Evolutionary conservation across 2,113 vertebrate species (phyloP), one percentile per base, ranked within the genome.

Genomic region (Pedionomus torquatus): DNA sequence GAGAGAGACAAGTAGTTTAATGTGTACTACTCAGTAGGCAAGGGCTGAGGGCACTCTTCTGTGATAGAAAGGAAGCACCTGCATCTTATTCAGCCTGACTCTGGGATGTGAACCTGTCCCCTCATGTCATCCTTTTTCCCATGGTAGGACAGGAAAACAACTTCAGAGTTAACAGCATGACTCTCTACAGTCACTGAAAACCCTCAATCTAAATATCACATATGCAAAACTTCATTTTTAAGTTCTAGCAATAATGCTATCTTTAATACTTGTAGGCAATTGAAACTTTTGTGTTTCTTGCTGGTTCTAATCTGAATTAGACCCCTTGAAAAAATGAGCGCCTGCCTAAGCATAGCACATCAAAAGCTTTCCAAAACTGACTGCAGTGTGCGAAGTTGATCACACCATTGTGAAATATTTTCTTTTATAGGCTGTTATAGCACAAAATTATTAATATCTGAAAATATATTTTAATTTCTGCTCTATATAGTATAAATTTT

Each of bases 1-100:
- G 41, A 84, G 44, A 31, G 41, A 63, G 19, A 57, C 20, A 57
- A 28, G 30, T 15, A 49, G 43, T 37, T 86, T 23, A n/a, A 46
- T 6, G 21, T 0, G 0, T 49, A 44, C 43, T 18, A 46, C 21
- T 25, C 9, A 9, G 18, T 49, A 57, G 44, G 20, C 0, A 1
- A 65, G 70, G 21, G 23, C 51, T 91, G 39, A 69, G 54, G 74
- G 33, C 39, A 26, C 23, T 81, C 41, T 61, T 11, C 46, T 52
- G 63, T 21, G 52, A 15, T 64, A 25, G 25, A 69, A 49, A 43
- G 20, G 35, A 31, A 44, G 10, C 20, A n/a, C 28, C 28, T 69
- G 11, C 37, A 26, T 79, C 49, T 65, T 64, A 77, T 12, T 60
- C 35, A 79, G 61, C 55, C 54, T 64, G 28, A 33, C 17, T 84